phyloP scores from a whole-genome alignment of 2,797 vertebrate genomes.

The Sarcophilus harrisii region DNA sequence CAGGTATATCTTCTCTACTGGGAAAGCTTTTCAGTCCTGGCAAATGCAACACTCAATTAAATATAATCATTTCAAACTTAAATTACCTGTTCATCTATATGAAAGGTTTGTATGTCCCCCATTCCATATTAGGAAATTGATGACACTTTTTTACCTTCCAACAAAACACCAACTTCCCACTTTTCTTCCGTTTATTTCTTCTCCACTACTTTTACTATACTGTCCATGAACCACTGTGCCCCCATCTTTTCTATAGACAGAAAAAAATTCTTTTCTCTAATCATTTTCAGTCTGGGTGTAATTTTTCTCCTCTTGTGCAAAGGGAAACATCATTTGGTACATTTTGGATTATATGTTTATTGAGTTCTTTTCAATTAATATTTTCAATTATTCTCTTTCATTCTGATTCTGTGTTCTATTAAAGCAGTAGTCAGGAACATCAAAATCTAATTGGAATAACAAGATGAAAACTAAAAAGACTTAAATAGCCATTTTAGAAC shows the following conservation, averaged over 20 bases:
- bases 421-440: neutral
- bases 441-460: neutral
- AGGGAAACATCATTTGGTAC: neutral
- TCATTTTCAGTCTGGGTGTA: neutral
- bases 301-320: neutral
- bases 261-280: neutral
- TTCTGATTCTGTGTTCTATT: neutral
- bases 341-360: neutral
- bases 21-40: neutral
- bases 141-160: neutral
- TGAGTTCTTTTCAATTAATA: neutral
- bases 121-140: neutral
- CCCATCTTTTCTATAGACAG: neutral
- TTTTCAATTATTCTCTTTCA: neutral
- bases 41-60: too few relatives aligned
- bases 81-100: neutral
- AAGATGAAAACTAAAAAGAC: neutral
- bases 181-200: neutral
- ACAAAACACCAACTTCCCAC: neutral
- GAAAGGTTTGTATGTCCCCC: neutral
- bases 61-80: too few relatives aligned
- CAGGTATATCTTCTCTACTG: too few relatives aligned
- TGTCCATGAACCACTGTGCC: neutral
- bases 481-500: neutral
- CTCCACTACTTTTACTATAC: neutral